phyloP scores from a whole-genome alignment of 2,888 invertebrate genomes.

The Hirudinaria manillensis region DNA sequence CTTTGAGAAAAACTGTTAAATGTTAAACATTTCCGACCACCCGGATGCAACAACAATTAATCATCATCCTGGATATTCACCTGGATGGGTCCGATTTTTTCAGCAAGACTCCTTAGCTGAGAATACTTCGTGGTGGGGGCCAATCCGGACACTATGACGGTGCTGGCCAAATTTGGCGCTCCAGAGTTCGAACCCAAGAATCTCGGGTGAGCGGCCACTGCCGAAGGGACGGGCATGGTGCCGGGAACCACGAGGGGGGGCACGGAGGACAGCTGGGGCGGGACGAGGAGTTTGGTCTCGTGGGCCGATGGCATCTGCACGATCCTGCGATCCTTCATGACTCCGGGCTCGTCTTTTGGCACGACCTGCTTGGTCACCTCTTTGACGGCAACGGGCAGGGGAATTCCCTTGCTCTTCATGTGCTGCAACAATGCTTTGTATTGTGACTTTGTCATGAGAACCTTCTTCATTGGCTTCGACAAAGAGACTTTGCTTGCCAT shows the following conservation, averaged over 20 bases:
- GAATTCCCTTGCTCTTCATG: constrained; percentile 16
- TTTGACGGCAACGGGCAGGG: background rate
- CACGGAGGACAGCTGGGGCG: no score
- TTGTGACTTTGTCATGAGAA: constrained; percentile 15
- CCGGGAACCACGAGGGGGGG: no score
- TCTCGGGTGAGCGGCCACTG: no score
- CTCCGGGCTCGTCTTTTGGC: background rate
- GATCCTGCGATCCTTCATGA: background rate
- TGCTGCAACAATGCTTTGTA: constrained; percentile 18
- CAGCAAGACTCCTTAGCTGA: constrained; percentile 12
- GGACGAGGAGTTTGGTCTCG: no score
- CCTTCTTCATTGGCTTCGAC: background rate
- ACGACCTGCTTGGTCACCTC: no score
- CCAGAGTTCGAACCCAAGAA: no score
- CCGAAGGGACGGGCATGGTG: no score
- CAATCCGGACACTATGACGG: background rate
- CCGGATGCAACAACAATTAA: no score
- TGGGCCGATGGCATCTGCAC: background rate
- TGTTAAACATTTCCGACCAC: no score
- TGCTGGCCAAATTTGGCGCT: background rate
- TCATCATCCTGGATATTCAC: background rate
- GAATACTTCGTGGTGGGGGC: background rate
- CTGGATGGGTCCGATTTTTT: constrained; percentile 11
- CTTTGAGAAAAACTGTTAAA: no score
- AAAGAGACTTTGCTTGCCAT: background rate